A percentile compares a stretch with the other conserved stretches of the same genome.
Evolutionary conservation across 1,140 invertebrate genomes (phyloP).

Genomic region (Sesamia nonagrioides): DNA sequence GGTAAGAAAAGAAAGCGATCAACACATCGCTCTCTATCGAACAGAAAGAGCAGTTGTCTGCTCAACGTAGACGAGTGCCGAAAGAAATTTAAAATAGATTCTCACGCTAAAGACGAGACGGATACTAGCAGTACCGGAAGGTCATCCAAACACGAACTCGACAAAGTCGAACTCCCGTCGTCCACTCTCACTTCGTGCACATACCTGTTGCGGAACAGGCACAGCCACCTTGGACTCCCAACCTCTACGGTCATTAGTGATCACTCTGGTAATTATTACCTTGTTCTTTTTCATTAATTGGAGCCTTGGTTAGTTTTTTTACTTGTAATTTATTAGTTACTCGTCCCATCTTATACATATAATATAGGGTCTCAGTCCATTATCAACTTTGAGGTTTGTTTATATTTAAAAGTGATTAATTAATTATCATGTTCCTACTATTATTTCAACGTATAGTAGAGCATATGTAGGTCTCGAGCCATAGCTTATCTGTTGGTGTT

Average conservation of each 20-base stretch:
- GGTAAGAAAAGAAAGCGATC: slow-evolving; percentile 84
- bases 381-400: neutral
- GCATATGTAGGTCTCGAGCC: slow-evolving; percentile 54
- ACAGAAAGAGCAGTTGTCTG: slow-evolving; percentile 75
- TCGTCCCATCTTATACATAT: no score
- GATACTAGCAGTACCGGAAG: slow-evolving; percentile 58
- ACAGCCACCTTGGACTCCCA: slow-evolving; percentile 74
- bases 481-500: slow-evolving; percentile 73
- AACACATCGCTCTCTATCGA: slow-evolving; percentile 77
- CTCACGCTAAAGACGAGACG: slow-evolving; percentile 68
- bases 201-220: slow-evolving; percentile 77
- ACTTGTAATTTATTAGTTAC: neutral
- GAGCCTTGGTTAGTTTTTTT: neutral
- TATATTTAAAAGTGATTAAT: neutral
- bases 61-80: slow-evolving; percentile 75
- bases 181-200: slow-evolving; percentile 67
- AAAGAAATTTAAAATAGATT: slow-evolving; percentile 81
- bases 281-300: neutral
- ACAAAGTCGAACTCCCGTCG: slow-evolving; percentile 58
- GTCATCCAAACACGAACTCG: slow-evolving; percentile 67
- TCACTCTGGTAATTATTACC: slow-evolving; percentile 69
- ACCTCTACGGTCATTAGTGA: slow-evolving; percentile 79
- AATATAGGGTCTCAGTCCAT: neutral
- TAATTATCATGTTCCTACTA: neutral
- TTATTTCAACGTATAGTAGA: slow-evolving; percentile 48